phyloP scores from a whole-genome alignment of 2,113 vertebrate genomes.

The Chaenocephalus aceratus region DNA sequence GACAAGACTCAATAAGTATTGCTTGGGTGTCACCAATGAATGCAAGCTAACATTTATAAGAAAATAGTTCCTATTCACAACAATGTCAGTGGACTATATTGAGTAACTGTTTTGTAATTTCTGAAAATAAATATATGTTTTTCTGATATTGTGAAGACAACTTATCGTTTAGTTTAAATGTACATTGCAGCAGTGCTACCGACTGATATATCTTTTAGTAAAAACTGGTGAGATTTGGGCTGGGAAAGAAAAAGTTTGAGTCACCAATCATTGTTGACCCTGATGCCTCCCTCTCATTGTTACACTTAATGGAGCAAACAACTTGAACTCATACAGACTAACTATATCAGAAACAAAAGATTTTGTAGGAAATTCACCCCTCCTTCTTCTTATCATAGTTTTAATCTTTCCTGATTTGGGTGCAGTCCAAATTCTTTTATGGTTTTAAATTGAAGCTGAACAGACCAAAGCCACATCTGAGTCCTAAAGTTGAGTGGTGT shows the following conservation, averaged over 20 bases:
- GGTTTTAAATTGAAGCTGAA: not conserved
- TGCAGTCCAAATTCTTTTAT: not conserved
- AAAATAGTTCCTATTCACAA: too few relatives aligned
- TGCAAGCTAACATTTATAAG: not conserved
- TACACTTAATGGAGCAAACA: not conserved
- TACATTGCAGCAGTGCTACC: too few relatives aligned
- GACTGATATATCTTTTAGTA: not conserved
- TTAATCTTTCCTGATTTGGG: slow-evolving; percentile 5
- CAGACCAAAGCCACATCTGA: not conserved
- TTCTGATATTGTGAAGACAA: too few relatives aligned
- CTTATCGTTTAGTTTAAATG: too few relatives aligned
- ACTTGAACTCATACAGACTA: not conserved
- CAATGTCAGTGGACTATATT: too few relatives aligned
- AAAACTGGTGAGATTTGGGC: not conserved
- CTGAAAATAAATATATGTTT: too few relatives aligned
- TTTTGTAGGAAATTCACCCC: not conserved
- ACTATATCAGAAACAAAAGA: not conserved
- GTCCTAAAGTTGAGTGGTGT: not conserved
- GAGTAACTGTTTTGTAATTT: too few relatives aligned
- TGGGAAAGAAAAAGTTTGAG: not conserved
- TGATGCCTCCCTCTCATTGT: not conserved
- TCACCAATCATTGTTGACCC: not conserved
- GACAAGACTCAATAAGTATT: not conserved
- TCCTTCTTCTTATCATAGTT: not conserved
- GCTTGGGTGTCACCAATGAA: not conserved